These are phyloP conservation scores for Prolemur simus DNA, from an alignment of 2,113 vertebrate species.

Conservation along the genomic window DNA sequence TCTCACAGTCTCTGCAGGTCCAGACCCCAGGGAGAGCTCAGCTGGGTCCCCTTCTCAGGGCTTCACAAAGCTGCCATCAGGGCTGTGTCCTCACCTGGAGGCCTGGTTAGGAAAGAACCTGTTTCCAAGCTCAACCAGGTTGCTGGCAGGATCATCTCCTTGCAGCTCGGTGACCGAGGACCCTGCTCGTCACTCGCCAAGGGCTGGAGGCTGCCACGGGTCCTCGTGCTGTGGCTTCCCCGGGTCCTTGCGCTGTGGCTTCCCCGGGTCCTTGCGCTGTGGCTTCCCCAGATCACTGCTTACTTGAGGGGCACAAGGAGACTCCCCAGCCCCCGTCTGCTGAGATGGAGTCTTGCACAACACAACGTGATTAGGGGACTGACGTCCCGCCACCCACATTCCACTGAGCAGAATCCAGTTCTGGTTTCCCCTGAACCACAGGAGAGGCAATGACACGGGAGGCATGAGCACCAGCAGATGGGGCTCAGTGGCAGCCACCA, in stretches of 20 bases:
- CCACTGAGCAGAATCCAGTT: neutral
- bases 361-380: accelerated
- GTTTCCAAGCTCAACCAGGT: neutral
- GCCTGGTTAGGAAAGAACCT: neutral
- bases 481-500: neutral
- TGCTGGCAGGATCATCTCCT: neutral
- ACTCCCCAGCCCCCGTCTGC: neutral
- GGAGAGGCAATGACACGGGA: neutral
- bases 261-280: accelerated
- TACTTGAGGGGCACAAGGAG: neutral
- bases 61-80: neutral
- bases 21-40: neutral
- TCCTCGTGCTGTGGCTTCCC: neutral
- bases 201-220: neutral
- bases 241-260: accelerated
- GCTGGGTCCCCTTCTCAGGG: neutral
- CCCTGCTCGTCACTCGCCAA: neutral
- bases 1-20: neutral
- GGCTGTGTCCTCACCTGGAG: neutral
- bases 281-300: neutral
- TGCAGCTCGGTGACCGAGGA: accelerated
- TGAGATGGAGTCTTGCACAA: too few species aligned
- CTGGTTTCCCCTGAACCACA: too few species aligned
- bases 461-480: too few species aligned
- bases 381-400: accelerated